A percentile compares a stretch with the other conserved stretches of the same genome.
Evolutionary conservation across 2,113 vertebrate species (phyloP).

Genomic region (Larimichthys polyactis): DNA sequence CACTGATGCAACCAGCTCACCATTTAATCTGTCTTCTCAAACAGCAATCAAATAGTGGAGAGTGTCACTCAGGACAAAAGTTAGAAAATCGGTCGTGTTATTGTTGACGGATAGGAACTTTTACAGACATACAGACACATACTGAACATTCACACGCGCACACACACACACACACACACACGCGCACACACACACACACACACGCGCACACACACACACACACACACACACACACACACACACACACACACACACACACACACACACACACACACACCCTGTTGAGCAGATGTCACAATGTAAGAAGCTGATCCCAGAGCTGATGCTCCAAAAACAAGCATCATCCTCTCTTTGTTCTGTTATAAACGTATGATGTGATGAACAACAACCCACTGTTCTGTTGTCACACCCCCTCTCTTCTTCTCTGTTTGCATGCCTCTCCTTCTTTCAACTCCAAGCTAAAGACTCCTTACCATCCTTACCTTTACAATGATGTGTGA

Average conservation of each 20-base stretch:
- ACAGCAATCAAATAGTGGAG: background rate
- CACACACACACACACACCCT: background rate
- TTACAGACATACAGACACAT: background rate
- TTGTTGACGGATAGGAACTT: background rate
- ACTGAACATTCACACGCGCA: too few species aligned
- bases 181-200: too few species aligned
- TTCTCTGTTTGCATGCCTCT: background rate
- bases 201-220: too few species aligned
- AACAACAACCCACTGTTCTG: background rate
- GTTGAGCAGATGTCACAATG: conserved; percentile 10
- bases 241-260: background rate
- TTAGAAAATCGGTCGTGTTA: conserved; percentile 10
- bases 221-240: background rate
- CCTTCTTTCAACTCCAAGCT: background rate
- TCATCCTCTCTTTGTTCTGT: background rate
- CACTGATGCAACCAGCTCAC: background rate
- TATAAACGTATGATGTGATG: conserved; percentile 12
- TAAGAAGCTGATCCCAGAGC: conserved; percentile 28
- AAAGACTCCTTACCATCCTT: background rate
- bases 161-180: too few species aligned
- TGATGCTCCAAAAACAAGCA: conserved; percentile 19
- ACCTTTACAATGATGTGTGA: too few species aligned
- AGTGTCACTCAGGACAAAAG: conserved; percentile 19
- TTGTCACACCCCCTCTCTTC: background rate
- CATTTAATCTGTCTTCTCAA: background rate